phyloP scores from a whole-genome alignment of 2,888 invertebrate species.

The Opisthograptis luteolata region DNA sequence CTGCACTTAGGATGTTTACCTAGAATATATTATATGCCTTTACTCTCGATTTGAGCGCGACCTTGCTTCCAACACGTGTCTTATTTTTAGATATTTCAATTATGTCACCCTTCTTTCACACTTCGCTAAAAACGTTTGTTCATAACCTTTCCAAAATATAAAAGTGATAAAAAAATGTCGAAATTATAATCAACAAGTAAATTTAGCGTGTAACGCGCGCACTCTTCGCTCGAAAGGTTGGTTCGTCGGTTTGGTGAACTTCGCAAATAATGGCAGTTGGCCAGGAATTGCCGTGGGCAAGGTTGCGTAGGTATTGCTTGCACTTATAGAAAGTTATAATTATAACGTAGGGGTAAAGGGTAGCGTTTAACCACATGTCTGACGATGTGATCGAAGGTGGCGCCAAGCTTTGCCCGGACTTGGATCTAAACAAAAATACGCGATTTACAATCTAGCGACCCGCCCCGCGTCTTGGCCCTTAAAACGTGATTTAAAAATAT shows the following conservation, averaged over 20 bases:
- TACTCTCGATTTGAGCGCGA: no score
- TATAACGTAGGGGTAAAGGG: no score
- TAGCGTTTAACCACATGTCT: no score
- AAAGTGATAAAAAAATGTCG: background rate
- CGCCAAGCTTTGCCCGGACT: no score
- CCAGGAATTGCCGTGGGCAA: slow-evolving; percentile 43
- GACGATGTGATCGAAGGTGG: no score
- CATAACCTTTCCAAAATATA: slow-evolving; percentile 5
- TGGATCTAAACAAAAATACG: no score
- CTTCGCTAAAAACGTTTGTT: background rate
- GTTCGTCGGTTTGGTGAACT: slow-evolving; percentile 30
- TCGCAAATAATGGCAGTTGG: slow-evolving; percentile 49
- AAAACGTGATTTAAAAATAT: no score
- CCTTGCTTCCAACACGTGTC: no score
- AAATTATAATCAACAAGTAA: slow-evolving; percentile 19
- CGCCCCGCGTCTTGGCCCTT: no score
- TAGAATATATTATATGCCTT: no score
- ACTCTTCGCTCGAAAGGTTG: slow-evolving; percentile 8
- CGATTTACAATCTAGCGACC: no score
- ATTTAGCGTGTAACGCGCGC: slow-evolving; percentile 5
- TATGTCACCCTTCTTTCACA: background rate
- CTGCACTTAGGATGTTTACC: no score
- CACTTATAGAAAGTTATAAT: slow-evolving; percentile 23
- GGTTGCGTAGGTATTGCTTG: slow-evolving; percentile 7
- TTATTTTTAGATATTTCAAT: background rate